Conservation (phyloP, 2,888 invertebrate genomes). For the Dasysyrphus tricinctus region DNA sequence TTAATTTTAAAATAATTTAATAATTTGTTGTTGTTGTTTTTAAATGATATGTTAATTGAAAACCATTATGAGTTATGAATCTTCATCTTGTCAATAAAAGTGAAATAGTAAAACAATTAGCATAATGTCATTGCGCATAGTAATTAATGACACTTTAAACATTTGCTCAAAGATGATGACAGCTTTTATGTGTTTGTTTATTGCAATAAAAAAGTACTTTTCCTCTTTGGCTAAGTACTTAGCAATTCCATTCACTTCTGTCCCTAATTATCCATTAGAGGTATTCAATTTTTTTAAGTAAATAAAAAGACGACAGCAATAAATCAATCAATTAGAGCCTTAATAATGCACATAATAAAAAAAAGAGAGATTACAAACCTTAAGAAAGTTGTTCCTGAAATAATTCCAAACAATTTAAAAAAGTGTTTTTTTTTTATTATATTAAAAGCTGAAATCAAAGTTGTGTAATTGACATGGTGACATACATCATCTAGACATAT, state of each 20-base stretch:
- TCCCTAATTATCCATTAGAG: constrained; percentile 49
- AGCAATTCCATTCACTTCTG: constrained; percentile 63
- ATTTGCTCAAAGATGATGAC: constrained; percentile 19
- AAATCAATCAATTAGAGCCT: constrained; percentile 23
- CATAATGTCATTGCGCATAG: not conserved
- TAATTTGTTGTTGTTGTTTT: not conserved
- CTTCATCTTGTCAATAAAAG: constrained; percentile 3
- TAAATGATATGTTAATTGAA: not conserved
- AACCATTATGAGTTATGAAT: not conserved
- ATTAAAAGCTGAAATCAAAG: too few species aligned
- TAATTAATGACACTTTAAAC: not conserved
- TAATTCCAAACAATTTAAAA: too few species aligned
- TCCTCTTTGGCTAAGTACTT: constrained; percentile 15
- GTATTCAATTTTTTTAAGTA: constrained; percentile 22
- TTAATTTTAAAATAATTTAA: not conserved
- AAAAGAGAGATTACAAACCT: not conserved
- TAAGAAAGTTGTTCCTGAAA: not conserved
- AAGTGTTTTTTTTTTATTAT: too few species aligned
- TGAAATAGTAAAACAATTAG: not conserved
- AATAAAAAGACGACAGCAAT: not conserved
- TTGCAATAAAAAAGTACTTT: not conserved
- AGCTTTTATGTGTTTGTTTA: not conserved
- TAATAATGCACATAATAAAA: not conserved
- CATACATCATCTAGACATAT: too few species aligned
- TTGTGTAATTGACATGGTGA: too few species aligned